Evolutionary conservation across 2,797 vertebrate genomes (phyloP).

Genomic region (Cossypha heuglini): DNA sequence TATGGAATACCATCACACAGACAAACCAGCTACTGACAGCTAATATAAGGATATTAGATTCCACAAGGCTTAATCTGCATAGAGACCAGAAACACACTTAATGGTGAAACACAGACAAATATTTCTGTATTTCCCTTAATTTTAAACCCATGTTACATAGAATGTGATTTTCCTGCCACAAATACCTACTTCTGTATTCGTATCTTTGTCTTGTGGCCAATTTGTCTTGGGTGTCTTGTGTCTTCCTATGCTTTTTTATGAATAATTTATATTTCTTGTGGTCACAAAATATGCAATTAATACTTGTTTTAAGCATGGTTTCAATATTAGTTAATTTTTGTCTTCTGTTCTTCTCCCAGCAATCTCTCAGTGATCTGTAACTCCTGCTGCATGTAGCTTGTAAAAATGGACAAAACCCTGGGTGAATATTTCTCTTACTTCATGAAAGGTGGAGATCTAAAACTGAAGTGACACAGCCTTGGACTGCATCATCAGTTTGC

Average conservation of each 20-base stretch:
- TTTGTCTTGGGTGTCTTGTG: neutral
- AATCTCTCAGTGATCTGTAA: neutral
- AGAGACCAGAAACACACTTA: constrained; percentile 61
- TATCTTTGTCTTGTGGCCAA: neutral
- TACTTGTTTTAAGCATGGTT: neutral
- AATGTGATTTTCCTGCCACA: neutral
- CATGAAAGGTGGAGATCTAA: neutral
- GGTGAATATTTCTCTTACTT: neutral
- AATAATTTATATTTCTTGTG: neutral
- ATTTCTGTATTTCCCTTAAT: constrained; percentile 32
- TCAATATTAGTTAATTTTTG: neutral
- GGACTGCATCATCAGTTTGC: neutral
- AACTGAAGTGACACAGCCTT: neutral
- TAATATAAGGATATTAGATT: constrained; percentile 61
- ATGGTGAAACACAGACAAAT: constrained; percentile 27
- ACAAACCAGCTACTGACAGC: constrained; percentile 63
- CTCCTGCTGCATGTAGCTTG: neutral
- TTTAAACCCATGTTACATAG: neutral
- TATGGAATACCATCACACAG: constrained; percentile 67
- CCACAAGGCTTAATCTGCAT: constrained; percentile 55
- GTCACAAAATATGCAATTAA: neutral
- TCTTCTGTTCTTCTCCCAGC: neutral
- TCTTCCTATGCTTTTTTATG: neutral
- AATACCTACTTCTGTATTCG: neutral
- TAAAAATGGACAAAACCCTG: neutral